A percentile compares a stretch with the other conserved stretches of the same genome.
phyloP scores from a whole-genome alignment of 2,113 vertebrate species.

The Mirounga angustirostris region DNA sequence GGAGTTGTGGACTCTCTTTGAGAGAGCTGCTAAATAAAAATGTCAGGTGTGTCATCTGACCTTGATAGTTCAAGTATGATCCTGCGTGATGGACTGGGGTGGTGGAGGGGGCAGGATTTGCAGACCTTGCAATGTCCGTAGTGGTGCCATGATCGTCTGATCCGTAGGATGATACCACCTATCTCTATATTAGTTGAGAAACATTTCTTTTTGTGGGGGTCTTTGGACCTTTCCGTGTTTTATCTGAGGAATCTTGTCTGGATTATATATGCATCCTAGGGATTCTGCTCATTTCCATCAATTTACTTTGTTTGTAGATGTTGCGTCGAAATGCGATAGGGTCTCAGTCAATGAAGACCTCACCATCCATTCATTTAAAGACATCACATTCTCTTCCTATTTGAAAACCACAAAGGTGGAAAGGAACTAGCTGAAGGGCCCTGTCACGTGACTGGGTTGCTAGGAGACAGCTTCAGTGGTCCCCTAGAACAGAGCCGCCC shows the following conservation, averaged over 20 bases:
- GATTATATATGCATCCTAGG: neutral
- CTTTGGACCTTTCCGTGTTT: neutral
- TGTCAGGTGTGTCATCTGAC: neutral
- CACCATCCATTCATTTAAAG: neutral
- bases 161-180: neutral
- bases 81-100: neutral
- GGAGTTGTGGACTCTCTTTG: neutral
- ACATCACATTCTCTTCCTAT: neutral
- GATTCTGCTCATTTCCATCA: neutral
- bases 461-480: conserved; percentile 27
- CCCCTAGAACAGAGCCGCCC: neutral
- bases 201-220: neutral
- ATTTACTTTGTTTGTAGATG: neutral
- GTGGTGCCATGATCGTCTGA: neutral
- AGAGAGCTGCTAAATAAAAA: neutral
- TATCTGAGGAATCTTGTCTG: conserved; percentile 2
- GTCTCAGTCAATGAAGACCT: neutral
- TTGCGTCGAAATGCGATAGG: neutral
- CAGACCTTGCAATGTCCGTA: neutral
- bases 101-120: neutral
- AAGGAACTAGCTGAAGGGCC: neutral
- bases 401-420: neutral
- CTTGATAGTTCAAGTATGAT: neutral
- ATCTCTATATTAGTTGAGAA: neutral
- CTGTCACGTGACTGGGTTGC: neutral